Percentiles rank a stretch among this genome's conserved stretches.
Conservation (phyloP, 2,797 vertebrate species). For the Liasis olivaceus region DNA sequence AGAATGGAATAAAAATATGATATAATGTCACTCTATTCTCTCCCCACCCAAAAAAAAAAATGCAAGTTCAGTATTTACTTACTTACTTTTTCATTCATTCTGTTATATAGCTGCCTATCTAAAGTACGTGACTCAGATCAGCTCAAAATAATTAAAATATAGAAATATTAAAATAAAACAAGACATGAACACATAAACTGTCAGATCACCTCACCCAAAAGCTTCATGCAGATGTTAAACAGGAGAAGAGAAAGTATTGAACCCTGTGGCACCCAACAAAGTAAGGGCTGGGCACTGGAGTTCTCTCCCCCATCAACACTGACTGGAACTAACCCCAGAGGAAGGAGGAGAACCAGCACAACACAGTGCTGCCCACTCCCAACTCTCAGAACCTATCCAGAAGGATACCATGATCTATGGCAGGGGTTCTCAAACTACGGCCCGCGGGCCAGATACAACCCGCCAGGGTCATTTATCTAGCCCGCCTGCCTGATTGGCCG, state of each 20-base stretch:
- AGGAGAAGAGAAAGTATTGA: neutral
- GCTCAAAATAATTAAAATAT: neutral
- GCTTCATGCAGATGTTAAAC: neutral
- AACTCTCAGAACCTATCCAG: too few species aligned
- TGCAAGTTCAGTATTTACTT: neutral
- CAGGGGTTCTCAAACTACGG: too few species aligned
- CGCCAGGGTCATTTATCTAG: too few species aligned
- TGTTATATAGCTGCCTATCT: neutral
- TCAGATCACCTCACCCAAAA: neutral
- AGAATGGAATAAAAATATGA: neutral
- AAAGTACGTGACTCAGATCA: neutral
- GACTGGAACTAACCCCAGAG: too few species aligned
- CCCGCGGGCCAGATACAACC: too few species aligned
- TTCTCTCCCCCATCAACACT: too few species aligned
- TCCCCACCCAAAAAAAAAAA: neutral
- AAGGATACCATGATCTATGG: too few species aligned
- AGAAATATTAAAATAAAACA: neutral
- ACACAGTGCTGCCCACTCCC: too few species aligned
- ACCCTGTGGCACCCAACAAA: neutral
- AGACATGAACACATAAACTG: neutral
- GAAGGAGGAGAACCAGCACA: too few species aligned
- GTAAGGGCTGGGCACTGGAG: too few species aligned
- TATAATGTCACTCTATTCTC: neutral
- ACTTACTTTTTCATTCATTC: neutral
- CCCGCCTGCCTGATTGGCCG: too few species aligned